Percentiles rank a stretch among this genome's conserved stretches.
phyloP scores from a whole-genome alignment of 1,140 invertebrate genomes.

The Atopsyche davidsoni region DNA sequence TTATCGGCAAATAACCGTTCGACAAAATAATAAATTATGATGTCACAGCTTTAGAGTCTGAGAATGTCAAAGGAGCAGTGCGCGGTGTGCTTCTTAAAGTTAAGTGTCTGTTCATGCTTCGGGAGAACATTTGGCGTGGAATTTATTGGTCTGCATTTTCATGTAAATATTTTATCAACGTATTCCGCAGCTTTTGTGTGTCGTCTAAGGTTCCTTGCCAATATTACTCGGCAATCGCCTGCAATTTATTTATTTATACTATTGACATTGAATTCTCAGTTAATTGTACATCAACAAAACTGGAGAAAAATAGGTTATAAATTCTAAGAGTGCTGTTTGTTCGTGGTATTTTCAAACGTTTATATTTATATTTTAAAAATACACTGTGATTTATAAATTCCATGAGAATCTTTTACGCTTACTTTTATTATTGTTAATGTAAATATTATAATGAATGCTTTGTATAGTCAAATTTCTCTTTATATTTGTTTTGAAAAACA shows the following conservation, averaged over 20 bases:
- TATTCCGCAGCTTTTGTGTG: constrained; percentile 4
- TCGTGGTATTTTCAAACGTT: neutral
- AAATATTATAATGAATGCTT: too few species aligned
- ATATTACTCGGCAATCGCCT: neutral
- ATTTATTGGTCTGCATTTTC: constrained; percentile 15
- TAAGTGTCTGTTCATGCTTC: constrained; percentile 13
- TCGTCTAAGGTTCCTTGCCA: neutral
- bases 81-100: constrained; percentile 2
- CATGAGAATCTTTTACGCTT: too few species aligned
- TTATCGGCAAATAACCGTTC: too few species aligned
- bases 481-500: too few species aligned
- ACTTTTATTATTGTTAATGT: too few species aligned
- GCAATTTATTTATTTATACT: neutral
- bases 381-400: too few species aligned
- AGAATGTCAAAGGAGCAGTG: neutral
- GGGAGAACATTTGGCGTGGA: constrained; percentile 8
- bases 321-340: neutral
- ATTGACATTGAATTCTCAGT: too few species aligned
- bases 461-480: too few species aligned
- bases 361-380: neutral
- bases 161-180: constrained; percentile 20
- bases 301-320: too few species aligned
- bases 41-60: neutral
- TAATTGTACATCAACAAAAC: too few species aligned
- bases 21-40: neutral